These are phyloP conservation scores for Anaspis maculata DNA, from an alignment of 2,888 invertebrate species.

Conservation along the genomic window DNA sequence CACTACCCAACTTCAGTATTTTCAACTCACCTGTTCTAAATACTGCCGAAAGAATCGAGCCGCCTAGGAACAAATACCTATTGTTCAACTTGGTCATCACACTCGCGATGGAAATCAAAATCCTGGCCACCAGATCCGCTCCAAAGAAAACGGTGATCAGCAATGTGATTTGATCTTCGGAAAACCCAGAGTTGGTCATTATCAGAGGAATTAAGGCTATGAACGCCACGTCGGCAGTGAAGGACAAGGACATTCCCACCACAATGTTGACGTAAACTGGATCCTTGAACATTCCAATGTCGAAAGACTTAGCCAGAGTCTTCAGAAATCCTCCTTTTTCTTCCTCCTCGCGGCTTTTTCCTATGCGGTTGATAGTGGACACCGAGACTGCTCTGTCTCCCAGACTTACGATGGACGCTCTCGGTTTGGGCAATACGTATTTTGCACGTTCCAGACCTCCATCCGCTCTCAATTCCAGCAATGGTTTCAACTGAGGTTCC, in stretches of 20 bases:
- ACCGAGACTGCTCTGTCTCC: constrained; percentile 29
- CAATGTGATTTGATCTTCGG: constrained; percentile 52
- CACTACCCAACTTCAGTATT: constrained; percentile 2
- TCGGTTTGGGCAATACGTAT: constrained; percentile 12
- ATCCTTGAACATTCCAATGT: constrained; percentile 55
- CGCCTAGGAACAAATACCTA: constrained; percentile 55
- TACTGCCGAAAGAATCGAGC: constrained; percentile 57
- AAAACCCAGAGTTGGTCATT: constrained; percentile 50
- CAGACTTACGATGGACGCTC: constrained; percentile 28
- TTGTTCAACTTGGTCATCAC: constrained; percentile 54
- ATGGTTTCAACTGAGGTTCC: constrained; percentile 5
- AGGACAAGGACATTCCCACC: constrained; percentile 58
- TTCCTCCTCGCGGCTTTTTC: constrained; percentile 6
- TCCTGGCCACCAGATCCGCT: constrained; percentile 58
- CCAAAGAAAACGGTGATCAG: constrained; percentile 62
- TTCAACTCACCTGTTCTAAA: constrained; percentile 54
- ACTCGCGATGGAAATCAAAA: constrained; percentile 54
- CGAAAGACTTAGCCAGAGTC: constrained; percentile 51
- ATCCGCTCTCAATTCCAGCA: constrained; percentile 6
- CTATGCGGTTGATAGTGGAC: constrained; percentile 12
- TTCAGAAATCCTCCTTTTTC: constrained; percentile 36
- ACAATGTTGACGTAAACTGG: constrained; percentile 60
- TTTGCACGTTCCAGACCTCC: constrained; percentile 9
- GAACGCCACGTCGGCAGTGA: constrained; percentile 63
- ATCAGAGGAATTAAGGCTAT: constrained; percentile 60